Evolutionary conservation across 2,888 invertebrate genomes (phyloP).

Genomic region (Ryuthela nishihirai): DNA sequence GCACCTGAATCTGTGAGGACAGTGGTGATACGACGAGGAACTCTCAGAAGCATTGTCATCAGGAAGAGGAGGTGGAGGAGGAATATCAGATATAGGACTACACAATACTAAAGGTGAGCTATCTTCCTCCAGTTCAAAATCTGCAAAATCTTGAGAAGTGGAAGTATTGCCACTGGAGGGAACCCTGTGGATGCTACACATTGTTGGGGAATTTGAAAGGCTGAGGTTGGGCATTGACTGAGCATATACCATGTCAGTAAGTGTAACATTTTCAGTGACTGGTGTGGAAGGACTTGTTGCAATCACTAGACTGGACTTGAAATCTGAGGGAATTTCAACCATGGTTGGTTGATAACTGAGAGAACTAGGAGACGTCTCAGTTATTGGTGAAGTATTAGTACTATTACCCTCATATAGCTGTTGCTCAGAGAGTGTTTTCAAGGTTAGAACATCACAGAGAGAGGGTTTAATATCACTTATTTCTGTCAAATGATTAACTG

Average conservation of each 20-base stretch:
- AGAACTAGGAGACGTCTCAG: slow-evolving; percentile 23
- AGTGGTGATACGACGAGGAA: slow-evolving; percentile 13
- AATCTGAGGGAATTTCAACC: slow-evolving; percentile 36
- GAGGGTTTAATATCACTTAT: slow-evolving; percentile 2
- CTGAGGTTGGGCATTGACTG: slow-evolving; percentile 42
- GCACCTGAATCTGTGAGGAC: slow-evolving; percentile 10
- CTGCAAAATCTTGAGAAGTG: slow-evolving; percentile 42
- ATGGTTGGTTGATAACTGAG: slow-evolving; percentile 34
- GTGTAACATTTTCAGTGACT: slow-evolving; percentile 19
- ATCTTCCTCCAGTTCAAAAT: slow-evolving; percentile 42
- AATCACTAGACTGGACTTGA: slow-evolving; percentile 35
- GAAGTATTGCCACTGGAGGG: slow-evolving; percentile 42
- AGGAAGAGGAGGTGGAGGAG: slow-evolving; percentile 13
- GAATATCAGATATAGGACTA: slow-evolving; percentile 27
- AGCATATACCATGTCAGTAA: slow-evolving; percentile 25
- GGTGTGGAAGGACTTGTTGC: slow-evolving; percentile 35
- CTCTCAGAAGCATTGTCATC: slow-evolving; percentile 29
- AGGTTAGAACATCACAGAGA: slow-evolving; percentile 1
- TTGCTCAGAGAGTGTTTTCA: slow-evolving; percentile 20
- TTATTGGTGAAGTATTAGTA: slow-evolving; percentile 10
- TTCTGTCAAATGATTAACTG: slow-evolving; percentile 3
- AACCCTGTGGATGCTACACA: slow-evolving; percentile 15
- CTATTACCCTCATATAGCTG: slow-evolving; percentile 13
- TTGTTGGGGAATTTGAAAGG: slow-evolving; percentile 20
- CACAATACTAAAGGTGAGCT: slow-evolving; percentile 26